phyloP scores from a whole-genome alignment of 2,888 invertebrate genomes.

The Trichogramma evanescens region DNA sequence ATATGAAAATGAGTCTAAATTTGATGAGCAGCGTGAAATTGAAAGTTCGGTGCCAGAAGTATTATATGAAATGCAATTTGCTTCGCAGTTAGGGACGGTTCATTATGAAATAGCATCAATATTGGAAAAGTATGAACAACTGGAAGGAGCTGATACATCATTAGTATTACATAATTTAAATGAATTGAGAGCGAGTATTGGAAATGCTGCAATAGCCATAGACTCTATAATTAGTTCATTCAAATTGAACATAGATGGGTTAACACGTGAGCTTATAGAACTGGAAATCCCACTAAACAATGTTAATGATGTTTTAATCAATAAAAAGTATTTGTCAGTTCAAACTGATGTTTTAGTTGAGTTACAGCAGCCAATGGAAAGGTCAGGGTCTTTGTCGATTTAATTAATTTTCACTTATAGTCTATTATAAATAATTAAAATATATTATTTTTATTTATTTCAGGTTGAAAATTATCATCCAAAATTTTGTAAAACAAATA shows the following conservation, averaged over 20 bases:
- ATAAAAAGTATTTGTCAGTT: conserved; percentile 28
- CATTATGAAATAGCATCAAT: conserved; percentile 35
- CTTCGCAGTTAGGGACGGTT: conserved; percentile 31
- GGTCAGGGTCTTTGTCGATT: conserved; percentile 14
- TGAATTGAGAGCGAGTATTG: conserved; percentile 32
- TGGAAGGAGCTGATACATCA: conserved; percentile 9
- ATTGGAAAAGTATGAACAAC: conserved; percentile 29
- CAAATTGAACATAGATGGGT: conserved; percentile 25
- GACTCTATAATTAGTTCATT: conserved; percentile 25
- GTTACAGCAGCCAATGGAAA: conserved; percentile 32
- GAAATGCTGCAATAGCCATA: conserved; percentile 32
- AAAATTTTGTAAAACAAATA: conserved; percentile 25
- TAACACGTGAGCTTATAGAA: conserved; percentile 29
- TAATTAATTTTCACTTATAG: neutral
- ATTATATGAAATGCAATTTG: conserved; percentile 17
- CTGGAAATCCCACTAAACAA: conserved; percentile 34
- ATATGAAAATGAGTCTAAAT: no score
- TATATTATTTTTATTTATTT: conserved; percentile 1
- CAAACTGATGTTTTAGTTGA: conserved; percentile 32
- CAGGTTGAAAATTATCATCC: conserved; percentile 28
- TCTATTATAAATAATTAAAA: conserved; percentile 1
- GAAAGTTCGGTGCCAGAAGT: no score
- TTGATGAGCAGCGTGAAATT: neutral
- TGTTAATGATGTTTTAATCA: conserved; percentile 34
- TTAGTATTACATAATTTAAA: conserved; percentile 29